phyloP scores from a whole-genome alignment of 2,113 vertebrate genomes.

The Ochotona princeps region DNA sequence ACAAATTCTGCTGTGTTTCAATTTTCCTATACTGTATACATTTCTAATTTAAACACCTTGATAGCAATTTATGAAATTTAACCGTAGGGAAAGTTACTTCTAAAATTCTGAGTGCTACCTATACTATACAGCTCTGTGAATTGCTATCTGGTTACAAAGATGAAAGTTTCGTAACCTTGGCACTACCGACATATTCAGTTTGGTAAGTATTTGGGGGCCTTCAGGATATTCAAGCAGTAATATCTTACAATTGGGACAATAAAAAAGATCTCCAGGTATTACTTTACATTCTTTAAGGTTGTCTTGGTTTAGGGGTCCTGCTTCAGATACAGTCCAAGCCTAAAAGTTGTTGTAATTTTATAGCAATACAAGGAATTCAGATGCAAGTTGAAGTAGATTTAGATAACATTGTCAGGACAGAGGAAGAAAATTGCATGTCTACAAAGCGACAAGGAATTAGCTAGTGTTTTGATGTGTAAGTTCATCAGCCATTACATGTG shows the following conservation, averaged over 20 bases:
- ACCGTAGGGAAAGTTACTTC: not conserved
- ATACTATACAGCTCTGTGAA: not conserved
- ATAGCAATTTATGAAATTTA: slow-evolving; percentile 26
- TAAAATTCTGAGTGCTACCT: not conserved
- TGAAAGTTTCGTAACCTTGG: not conserved
- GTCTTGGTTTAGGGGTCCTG: not conserved
- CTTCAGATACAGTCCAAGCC: not conserved
- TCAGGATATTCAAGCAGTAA: not conserved
- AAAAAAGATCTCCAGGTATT: not conserved
- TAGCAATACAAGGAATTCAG: not conserved
- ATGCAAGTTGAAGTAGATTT: slow-evolving; percentile 1
- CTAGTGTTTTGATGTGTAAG: not conserved
- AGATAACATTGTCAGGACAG: not conserved
- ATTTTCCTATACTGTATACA: slow-evolving; percentile 36
- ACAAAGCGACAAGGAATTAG: not conserved
- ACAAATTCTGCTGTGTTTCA: slow-evolving; percentile 61
- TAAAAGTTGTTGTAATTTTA: slow-evolving; percentile 9
- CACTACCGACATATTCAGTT: not conserved
- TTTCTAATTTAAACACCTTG: slow-evolving; percentile 49
- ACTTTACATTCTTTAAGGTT: not conserved
- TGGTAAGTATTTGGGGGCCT: not conserved
- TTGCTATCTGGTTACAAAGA: not conserved
- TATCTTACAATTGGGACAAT: not conserved
- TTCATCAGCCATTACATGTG: not conserved
- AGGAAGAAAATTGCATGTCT: not conserved